A percentile compares a stretch with the other conserved stretches of the same genome.
These are phyloP conservation scores for Strix occidentalis DNA, from an alignment of 2,797 vertebrate genomes.

Conservation along the genomic window DNA sequence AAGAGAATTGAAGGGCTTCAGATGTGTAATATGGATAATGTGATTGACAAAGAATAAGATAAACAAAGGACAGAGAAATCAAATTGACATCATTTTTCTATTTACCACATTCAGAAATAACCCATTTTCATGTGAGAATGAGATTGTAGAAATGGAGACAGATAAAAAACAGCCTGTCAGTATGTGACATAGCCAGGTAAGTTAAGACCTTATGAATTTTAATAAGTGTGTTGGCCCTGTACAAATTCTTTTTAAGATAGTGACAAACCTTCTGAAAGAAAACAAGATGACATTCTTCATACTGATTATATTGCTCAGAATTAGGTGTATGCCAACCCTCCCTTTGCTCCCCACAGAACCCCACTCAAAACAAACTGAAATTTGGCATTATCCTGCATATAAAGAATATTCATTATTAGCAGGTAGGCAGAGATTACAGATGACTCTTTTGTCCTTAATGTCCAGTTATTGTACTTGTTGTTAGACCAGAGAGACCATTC, in stretches of 20 bases:
- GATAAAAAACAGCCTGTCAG: constrained; percentile 28
- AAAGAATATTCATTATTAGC: not conserved
- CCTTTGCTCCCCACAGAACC: not conserved
- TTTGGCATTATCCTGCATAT: not conserved
- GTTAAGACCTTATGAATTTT: constrained; percentile 55
- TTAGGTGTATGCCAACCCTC: not conserved
- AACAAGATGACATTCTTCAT: constrained; percentile 26
- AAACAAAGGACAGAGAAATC: not conserved
- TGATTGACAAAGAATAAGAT: not conserved
- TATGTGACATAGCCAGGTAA: constrained; percentile 15
- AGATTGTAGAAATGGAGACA: not conserved
- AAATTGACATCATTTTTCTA: not conserved
- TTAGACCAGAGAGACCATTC: not conserved
- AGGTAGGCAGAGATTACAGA: not conserved
- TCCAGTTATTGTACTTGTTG: not conserved
- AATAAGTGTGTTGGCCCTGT: constrained; percentile 2
- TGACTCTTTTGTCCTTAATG: not conserved
- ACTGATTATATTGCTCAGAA: not conserved
- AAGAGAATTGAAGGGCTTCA: not conserved
- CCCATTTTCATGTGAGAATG: not conserved
- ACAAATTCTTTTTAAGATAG: constrained; percentile 38
- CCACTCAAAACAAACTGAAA: not conserved
- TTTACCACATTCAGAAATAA: not conserved
- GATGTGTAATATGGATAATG: not conserved
- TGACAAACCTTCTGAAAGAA: constrained; percentile 38